Conservation (phyloP, 2,888 invertebrate genomes). For the Cinara cedri region DNA sequence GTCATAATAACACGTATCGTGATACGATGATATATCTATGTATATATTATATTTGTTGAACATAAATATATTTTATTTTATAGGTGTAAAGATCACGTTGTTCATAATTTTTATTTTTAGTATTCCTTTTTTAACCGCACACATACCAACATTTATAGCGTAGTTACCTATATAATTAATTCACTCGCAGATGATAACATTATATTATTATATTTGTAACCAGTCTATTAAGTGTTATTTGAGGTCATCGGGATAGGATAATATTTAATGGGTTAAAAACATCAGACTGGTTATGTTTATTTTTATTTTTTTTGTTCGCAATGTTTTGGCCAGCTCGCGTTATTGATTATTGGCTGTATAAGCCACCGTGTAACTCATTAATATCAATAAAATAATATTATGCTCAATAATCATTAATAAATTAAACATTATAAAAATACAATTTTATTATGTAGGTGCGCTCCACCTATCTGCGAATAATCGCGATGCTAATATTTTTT, state of each 20-base stretch:
- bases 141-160: background rate
- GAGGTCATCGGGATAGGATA: constrained; percentile 19
- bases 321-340: constrained; percentile 16
- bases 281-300: constrained; percentile 19
- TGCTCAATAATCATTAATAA: constrained; percentile 9
- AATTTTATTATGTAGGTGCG: no score
- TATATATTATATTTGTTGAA: background rate
- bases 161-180: constrained; percentile 25
- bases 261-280: constrained; percentile 27
- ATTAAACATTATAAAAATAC: constrained; percentile 3
- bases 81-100: constrained; percentile 7
- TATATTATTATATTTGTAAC: constrained; percentile 21
- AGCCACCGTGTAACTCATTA: constrained; percentile 31
- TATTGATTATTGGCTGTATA: constrained; percentile 25
- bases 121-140: background rate
- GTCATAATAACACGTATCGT: background rate
- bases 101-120: background rate
- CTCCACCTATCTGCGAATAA: no score
- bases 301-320: no score
- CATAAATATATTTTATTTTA: background rate
- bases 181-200: background rate
- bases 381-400: constrained; percentile 28
- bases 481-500: no score
- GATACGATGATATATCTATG: no score
- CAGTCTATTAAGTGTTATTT: constrained; percentile 33